phyloP scores from a whole-genome alignment of 92 coral and sea anemone species.

The Desmophyllum pertusum region DNA sequence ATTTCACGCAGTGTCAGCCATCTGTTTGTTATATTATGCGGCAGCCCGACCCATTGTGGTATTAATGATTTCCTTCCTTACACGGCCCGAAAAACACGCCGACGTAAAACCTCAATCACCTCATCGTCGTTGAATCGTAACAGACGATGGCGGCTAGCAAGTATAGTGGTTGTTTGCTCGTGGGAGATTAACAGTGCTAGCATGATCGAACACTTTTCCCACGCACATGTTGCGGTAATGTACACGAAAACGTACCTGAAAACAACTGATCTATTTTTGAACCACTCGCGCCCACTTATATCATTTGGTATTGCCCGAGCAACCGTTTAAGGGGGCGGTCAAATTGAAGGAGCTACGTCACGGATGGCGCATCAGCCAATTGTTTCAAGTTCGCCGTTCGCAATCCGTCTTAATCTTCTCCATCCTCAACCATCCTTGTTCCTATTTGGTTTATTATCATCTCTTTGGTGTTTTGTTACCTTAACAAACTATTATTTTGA shows the following conservation, averaged over 20 bases:
- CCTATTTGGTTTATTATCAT: too few relatives aligned
- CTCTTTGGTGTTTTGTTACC: too few relatives aligned
- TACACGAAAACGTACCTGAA: slow-evolving; percentile 7
- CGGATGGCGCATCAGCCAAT: too few relatives aligned
- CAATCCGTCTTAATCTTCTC: too few relatives aligned
- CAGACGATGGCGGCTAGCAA: slow-evolving; percentile 6
- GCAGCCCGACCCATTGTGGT: not conserved
- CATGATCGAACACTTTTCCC: not conserved
- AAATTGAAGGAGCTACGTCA: too few relatives aligned
- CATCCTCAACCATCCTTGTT: too few relatives aligned
- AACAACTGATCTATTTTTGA: slow-evolving; percentile 29
- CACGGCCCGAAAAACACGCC: not conserved
- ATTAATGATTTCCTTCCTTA: not conserved
- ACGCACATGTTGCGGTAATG: slow-evolving; percentile 4
- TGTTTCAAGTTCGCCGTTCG: too few relatives aligned
- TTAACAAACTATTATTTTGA: too few relatives aligned
- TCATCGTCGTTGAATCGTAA: not conserved
- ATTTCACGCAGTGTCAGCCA: not conserved
- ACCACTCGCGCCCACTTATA: not conserved
- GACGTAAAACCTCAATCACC: not conserved
- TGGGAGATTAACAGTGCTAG: not conserved
- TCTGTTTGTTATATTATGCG: not conserved
- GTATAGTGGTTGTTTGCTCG: not conserved
- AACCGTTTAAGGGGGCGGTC: slow-evolving; percentile 7
- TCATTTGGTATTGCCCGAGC: not conserved